Percentiles rank a stretch among this genome's conserved stretches.
Evolutionary conservation across 2,113 vertebrate genomes (phyloP).

Genomic region (Mustelus asterias): DNA sequence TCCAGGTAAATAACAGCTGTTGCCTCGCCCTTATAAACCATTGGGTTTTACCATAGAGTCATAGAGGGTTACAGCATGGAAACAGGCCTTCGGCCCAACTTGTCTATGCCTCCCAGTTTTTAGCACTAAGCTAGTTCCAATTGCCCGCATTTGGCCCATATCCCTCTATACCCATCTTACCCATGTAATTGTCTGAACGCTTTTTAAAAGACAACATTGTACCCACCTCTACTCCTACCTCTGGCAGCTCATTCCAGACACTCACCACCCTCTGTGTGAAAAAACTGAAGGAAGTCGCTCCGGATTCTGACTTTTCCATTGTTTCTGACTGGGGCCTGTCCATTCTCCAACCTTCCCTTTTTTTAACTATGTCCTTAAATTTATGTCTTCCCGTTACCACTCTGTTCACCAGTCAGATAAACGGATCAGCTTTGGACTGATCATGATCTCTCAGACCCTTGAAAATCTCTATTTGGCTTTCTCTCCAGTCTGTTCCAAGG

Average conservation of each 20-base stretch:
- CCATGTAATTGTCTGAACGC: too few species aligned
- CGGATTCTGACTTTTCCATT: background rate
- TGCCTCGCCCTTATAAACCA: background rate
- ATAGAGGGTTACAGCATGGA: too few species aligned
- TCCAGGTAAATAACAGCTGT: background rate
- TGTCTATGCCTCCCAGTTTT: too few species aligned
- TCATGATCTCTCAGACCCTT: background rate
- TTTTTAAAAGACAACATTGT: too few species aligned
- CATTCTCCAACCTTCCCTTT: background rate
- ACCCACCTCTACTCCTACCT: too few species aligned
- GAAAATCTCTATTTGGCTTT: background rate
- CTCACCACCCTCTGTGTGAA: too few species aligned
- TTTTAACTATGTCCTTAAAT: background rate
- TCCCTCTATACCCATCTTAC: too few species aligned
- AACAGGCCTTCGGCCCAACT: too few species aligned
- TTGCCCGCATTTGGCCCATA: too few species aligned
- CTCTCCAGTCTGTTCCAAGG: background rate
- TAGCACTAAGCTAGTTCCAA: too few species aligned
- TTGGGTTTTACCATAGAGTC: background rate
- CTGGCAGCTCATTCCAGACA: too few species aligned
- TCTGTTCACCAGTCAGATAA: background rate
- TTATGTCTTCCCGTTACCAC: background rate
- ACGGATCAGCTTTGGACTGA: background rate
- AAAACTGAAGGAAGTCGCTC: background rate
- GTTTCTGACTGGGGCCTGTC: background rate